phyloP scores from a whole-genome alignment of 2,888 invertebrate species.

The Volucella inanis region DNA sequence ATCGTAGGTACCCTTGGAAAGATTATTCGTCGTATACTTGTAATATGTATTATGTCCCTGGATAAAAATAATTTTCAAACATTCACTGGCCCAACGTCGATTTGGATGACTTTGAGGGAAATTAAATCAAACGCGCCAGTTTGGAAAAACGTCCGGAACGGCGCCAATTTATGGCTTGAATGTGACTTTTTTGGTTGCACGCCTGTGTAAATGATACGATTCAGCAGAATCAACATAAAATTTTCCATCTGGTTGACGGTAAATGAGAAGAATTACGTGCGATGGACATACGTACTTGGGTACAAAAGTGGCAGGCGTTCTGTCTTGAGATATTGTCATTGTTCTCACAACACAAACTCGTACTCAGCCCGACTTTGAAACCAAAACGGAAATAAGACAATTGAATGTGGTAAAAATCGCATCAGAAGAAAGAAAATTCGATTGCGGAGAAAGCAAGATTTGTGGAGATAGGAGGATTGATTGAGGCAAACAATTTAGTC shows the following conservation, averaged over 20 bases:
- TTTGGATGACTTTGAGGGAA: background rate
- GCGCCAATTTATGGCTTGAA: constrained; percentile 24
- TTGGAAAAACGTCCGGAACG: constrained; percentile 43
- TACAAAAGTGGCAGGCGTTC: no score
- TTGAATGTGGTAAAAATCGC: background rate
- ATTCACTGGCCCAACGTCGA: background rate
- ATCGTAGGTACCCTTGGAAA: constrained; percentile 52
- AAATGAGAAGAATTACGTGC: no score
- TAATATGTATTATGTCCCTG: constrained; percentile 28
- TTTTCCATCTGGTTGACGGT: background rate
- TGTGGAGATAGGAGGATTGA: background rate
- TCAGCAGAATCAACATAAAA: background rate
- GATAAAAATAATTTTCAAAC: constrained; percentile 43
- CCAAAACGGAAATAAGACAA: background rate
- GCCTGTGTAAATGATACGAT: constrained; percentile 20
- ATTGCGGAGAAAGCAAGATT: background rate
- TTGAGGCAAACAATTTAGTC: background rate
- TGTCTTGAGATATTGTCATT: no score
- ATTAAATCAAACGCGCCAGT: background rate
- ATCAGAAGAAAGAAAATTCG: background rate
- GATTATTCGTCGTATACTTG: background rate
- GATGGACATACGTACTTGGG: no score
- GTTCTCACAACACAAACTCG: no score
- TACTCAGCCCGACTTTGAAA: background rate
- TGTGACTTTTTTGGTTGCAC: constrained; percentile 21